Evolutionary conservation across 1,140 invertebrate genomes (phyloP).

Genomic region (Uloborus diversus): DNA sequence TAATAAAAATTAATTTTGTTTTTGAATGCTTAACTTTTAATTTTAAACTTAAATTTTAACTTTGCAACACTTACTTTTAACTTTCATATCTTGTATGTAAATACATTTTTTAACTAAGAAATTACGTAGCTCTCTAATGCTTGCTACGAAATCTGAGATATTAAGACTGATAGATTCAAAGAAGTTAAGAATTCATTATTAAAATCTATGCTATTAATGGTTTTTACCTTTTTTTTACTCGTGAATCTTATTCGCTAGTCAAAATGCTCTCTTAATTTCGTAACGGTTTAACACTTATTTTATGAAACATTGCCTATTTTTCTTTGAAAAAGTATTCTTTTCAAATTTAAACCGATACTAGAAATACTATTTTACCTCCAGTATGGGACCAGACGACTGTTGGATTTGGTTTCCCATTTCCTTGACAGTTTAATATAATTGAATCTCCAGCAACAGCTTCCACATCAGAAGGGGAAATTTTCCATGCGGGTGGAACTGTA

Average conservation of each 20-base stretch:
- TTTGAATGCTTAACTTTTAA: too few species aligned
- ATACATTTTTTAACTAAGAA: too few species aligned
- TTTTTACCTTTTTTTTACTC: neutral
- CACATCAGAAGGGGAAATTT: neutral
- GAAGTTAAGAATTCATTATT: neutral
- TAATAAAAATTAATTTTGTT: too few species aligned
- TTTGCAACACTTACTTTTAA: too few species aligned
- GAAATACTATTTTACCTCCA: neutral
- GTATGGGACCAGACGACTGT: neutral
- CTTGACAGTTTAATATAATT: slow-evolving; percentile 1
- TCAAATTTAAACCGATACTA: neutral
- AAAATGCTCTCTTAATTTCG: too few species aligned
- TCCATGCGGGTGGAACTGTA: slow-evolving; percentile 13
- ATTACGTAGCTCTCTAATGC: too few species aligned
- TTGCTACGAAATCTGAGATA: too few species aligned
- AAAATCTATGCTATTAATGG: neutral
- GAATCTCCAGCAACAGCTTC: slow-evolving; percentile 11
- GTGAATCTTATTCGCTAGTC: too few species aligned
- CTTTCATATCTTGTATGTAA: too few species aligned
- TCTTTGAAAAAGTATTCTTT: neutral
- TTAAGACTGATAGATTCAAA: too few species aligned
- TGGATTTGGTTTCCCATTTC: slow-evolving; percentile 13
- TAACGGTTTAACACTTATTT: too few species aligned
- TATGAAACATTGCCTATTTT: neutral
- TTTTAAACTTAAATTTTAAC: too few species aligned